A percentile compares a stretch with the other conserved stretches of the same genome.
Evolutionary conservation across 2,797 vertebrate species (phyloP).

Genomic region (Nannoperca australis): DNA sequence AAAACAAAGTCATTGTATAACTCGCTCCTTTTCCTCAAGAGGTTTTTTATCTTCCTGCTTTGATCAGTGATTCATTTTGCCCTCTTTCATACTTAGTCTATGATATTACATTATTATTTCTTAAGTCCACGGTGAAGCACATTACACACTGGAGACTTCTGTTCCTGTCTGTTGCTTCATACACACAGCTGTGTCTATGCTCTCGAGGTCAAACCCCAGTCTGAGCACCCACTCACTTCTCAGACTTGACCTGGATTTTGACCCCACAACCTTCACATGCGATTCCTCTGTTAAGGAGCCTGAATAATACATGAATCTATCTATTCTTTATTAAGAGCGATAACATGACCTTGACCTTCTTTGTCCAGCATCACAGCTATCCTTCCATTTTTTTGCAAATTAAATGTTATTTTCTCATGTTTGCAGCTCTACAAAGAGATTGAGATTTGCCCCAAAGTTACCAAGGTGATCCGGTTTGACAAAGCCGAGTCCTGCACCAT

Average conservation of each 20-base stretch:
- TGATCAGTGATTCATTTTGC: slow-evolving; percentile 74
- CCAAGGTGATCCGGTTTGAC: slow-evolving; percentile 90
- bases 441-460: slow-evolving; percentile 93
- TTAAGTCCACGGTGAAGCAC: slow-evolving; percentile 13
- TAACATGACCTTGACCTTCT: slow-evolving; percentile 54
- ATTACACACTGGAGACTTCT: slow-evolving; percentile 52
- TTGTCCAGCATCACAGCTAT: slow-evolving; percentile 1
- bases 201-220: slow-evolving; percentile 41
- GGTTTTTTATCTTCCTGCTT: slow-evolving; percentile 72
- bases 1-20: slow-evolving; percentile 57
- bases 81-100: slow-evolving; percentile 63
- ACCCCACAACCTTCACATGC: slow-evolving; percentile 59
- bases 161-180: slow-evolving; percentile 60
- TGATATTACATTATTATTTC: slow-evolving; percentile 71
- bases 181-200: slow-evolving; percentile 76
- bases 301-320: slow-evolving; percentile 73
- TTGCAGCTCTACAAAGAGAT: slow-evolving; percentile 96
- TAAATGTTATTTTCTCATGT: slow-evolving; percentile 47
- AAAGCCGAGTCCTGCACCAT: slow-evolving; percentile 87
- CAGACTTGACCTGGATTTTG: slow-evolving; percentile 55
- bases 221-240: slow-evolving; percentile 53
- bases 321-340: slow-evolving; percentile 51
- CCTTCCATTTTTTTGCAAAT: slow-evolving; percentile 31
- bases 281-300: slow-evolving; percentile 53
- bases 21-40: slow-evolving; percentile 55